Evolutionary conservation across 2,888 invertebrate species (phyloP), one percentile per base, ranked within the genome.

Genomic region (Galeruca laticollis): DNA sequence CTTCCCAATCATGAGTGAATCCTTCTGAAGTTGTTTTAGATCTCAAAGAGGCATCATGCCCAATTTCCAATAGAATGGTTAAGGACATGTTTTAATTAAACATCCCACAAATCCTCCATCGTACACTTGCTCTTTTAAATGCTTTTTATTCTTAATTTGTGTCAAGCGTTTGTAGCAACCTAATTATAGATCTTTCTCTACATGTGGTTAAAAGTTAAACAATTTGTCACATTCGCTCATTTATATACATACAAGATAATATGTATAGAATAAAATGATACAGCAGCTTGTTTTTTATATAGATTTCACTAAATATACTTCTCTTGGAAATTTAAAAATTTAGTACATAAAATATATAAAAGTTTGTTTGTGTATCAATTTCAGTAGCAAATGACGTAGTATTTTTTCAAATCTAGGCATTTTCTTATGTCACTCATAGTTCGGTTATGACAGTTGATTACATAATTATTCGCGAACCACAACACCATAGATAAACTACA

Each of bases 1-100:
- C 92, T 85, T 95, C 95, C 98, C 98, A 98, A 85, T 98, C 98
- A 87, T 98, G 98, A 77, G 98, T 98, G 84, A 95, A 97, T 57
- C 96, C 97, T 84, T 96, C 95, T 21, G 91, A 90, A 13, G 96
- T 95, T 79, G 91, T 90, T 84, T 94, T 94, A 64, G 91, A 90
- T 81, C 94, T 91, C 78, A 96, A 84, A 72, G 91, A 90, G 76
- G 98, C 95, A 86, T 92, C 91, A 86, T 98, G 98, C 76, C 98
- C 98, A 84, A 97, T 93, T 88, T 97, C 97, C 82, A 98, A 91
- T 84, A 92, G 92, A 79, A 97, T 94, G 84, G 91, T 91, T 76
- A 93, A 90, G 81, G 90, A 89, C 91, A 91, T 91, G 81, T 81
- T 86, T 82, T 75, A 80, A 15, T 75, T 75, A 79, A 72, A 78